Conservation (phyloP, 2,888 invertebrate genomes). For the Hecatera dysodea region DNA sequence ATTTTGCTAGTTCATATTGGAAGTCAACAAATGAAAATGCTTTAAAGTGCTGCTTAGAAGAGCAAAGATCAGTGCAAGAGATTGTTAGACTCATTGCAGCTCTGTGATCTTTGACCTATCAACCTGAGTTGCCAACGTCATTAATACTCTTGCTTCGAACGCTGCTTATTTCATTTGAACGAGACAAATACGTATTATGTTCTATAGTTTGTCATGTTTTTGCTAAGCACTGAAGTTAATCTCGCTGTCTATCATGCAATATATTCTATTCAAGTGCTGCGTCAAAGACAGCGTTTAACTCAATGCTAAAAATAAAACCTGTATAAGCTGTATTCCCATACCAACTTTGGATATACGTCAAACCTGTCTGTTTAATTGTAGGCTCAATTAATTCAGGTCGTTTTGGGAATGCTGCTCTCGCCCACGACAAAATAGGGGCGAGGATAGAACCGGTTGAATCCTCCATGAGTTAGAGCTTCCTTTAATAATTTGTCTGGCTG, state of each 20-base stretch:
- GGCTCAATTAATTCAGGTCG: conserved; percentile 67
- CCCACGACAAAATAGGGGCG: conserved; percentile 73
- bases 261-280: neutral
- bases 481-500: conserved; percentile 59
- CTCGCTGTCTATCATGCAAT: neutral
- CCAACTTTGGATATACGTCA: conserved; percentile 47
- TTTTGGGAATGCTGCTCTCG: conserved; percentile 81
- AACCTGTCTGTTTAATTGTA: conserved; percentile 67
- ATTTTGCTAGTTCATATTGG: conserved; percentile 1
- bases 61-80: conserved; percentile 42
- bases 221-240: neutral
- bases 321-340: conserved; percentile 22
- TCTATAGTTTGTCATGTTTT: neutral
- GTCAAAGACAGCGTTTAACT: neutral
- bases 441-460: conserved; percentile 79
- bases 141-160: conserved; percentile 17
- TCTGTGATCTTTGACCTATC: conserved; percentile 45
- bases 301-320: conserved; percentile 32
- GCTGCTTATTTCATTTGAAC: neutral
- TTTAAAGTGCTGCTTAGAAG: conserved; percentile 16
- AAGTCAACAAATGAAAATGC: conserved; percentile 22
- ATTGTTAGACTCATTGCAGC: conserved; percentile 46
- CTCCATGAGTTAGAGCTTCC: conserved; percentile 57
- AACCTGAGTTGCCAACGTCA: conserved; percentile 43
- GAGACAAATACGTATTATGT: neutral